Evolutionary conservation across 1,140 invertebrate genomes (phyloP), one percentile per base, ranked within the genome.

Genomic region (Neelides sp.): DNA sequence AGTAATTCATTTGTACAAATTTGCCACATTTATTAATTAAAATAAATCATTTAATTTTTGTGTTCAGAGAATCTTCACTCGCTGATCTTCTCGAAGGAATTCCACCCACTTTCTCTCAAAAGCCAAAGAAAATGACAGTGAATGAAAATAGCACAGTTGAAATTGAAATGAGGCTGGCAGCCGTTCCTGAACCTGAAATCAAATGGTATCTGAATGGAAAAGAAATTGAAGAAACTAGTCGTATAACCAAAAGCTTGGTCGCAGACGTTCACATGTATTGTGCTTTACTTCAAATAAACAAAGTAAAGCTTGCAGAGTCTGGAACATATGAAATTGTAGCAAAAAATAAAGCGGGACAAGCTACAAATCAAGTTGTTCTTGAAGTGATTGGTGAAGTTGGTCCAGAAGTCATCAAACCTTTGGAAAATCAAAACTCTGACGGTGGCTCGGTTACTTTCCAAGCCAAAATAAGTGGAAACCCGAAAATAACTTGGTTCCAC

Each of bases 221-320:
- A 59, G 75, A 78, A 61, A 69, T 87, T 20, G 73, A 78, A n/a
- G 74, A 75, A 12, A 75, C 70, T 43, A 75, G 79, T 35, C 68
- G 75, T 7, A 69, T 85, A n/a, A 74, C 74, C 0, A 74, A 91
- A 27, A 75, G 73, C 1, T 83, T 78, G 1, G 79, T 83, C 65
- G 85, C 83, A 8, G 85, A 92, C 61, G 85, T 89, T 75, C 85
- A 92, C 59, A 89, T 86, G 78, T 92, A 89, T 61, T 81, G 77
- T 47, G 86, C 80, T 56, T 77, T 81, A 13, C 68, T 92, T 5
- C 82, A 79, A 63, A 86, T 92, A 47, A 78, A 75, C 22, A 78
- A 84, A 61, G 78, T 85, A 0, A 73, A 76, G 52, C 83, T 82
- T 56, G 69, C 66, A 32, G 65, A 66, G 20, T 85, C 93, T 68